Base-by-base conservation (phyloP, 2,888 invertebrate genomes). In the Drosophila mimetica region DNA sequence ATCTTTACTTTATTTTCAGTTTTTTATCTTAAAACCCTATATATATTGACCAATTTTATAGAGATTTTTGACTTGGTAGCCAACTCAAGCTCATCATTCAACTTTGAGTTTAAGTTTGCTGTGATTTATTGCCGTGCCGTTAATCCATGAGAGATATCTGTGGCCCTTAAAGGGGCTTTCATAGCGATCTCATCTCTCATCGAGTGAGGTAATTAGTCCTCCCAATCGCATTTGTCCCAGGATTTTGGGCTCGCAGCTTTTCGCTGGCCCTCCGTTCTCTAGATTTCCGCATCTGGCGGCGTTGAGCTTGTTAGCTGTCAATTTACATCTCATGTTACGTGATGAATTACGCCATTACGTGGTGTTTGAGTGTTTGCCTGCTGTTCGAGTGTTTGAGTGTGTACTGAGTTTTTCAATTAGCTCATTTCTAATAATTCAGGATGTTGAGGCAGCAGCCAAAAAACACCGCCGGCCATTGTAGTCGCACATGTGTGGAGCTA, bases 401-500 rank as follows among this genome's bases (percentile, higher is more conserved):
- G 14, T 57, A 67, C 57, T 53, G 74, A 81, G 70, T 85, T 80
- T 80, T 80, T 85, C 80, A 80, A 80, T 80, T 85, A 85, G 75
- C 59, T 74, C 34, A 51, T 58, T 41, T 66, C 73, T 66, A 81
- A 77, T 81, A 81, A 78, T 78, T 78, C 67, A 82, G 47, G 20
- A 79, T 63, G 47, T 59, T 34, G 47, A 36, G 51, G 34, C 46
- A 52, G 39, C 41, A 16, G 34, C 20, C 48, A n/a, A 66, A 57
- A 69, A 58, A 59, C 69, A 39, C 70, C 36, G 54, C 42, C 37
- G 63, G 63, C 44, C 70, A 59, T 60, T 70, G 48, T 69, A 39
- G 20, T 14, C 44, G 16, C 3, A 44, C 28, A 11, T 11, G 28
- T 25, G 18, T 42, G 67, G 60, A 63, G 41, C 13, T 32, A 9